phyloP scores from a whole-genome alignment of 2,888 invertebrate species.

The Aphidoletes aphidimyza region DNA sequence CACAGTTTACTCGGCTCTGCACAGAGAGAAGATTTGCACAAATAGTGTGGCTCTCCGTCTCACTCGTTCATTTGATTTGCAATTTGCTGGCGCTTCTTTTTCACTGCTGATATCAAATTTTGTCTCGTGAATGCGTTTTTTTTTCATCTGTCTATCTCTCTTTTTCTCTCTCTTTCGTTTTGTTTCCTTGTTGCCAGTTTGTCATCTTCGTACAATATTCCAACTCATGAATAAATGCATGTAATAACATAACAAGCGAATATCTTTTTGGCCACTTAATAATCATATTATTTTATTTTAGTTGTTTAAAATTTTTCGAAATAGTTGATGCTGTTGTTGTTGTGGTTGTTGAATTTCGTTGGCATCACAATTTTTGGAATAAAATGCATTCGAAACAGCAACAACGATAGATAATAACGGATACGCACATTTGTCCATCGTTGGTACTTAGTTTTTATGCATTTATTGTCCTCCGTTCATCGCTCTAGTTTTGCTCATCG shows the following conservation, averaged over 20 bases:
- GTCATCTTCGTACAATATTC: constrained; percentile 16
- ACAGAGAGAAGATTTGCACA: constrained; percentile 3
- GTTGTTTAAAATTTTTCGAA: neutral
- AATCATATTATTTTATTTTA: constrained; percentile 44
- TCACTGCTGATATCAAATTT: neutral
- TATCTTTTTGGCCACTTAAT: constrained; percentile 49
- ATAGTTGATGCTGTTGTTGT: neutral
- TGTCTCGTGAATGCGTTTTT: too few relatives aligned
- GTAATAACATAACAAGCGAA: constrained; percentile 49
- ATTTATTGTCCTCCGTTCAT: constrained; percentile 23
- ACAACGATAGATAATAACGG: neutral
- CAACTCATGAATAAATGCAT: constrained; percentile 41
- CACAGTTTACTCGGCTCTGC: too few relatives aligned
- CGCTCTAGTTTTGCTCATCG: neutral
- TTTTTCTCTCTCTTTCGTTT: neutral
- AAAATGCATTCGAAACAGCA: neutral
- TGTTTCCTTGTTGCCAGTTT: neutral
- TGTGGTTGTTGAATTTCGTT: too few relatives aligned
- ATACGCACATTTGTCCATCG: constrained; percentile 19
- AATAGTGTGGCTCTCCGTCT: too few relatives aligned
- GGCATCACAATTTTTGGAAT: neutral
- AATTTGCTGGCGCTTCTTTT: constrained; percentile 32
- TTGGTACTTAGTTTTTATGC: neutral
- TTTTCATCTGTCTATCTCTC: too few relatives aligned
- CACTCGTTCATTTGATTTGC: constrained; percentile 39